Evolutionary conservation across 2,113 vertebrate genomes (phyloP), one percentile per base, ranked within the genome.

Genomic region (Cepphus grylle): DNA sequence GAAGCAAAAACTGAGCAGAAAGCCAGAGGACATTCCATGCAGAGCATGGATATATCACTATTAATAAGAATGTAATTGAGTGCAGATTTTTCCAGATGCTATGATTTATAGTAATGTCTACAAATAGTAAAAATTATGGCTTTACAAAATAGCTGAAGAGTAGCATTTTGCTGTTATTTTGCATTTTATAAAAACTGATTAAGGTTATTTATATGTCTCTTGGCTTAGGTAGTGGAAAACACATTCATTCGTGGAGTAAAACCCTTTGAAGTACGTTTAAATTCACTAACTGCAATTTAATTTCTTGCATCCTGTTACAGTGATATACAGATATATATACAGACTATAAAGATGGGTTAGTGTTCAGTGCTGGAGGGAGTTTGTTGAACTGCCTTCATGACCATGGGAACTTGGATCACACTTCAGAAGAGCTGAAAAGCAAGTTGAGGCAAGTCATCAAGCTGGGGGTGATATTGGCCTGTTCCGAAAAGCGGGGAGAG

Each of bases 351-450:
- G 32, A 25, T 15, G 30, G 42, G 23, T 58, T 92, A 30, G 73
- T 42, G 43, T 53, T 81, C 56, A 65, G 38, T 80, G 58, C 62
- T 65, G 61, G 47, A 81, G 69, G 72, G 72, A 67, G 83, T 38
- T 52, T 70, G 42, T 9, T 81, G 49, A 56, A 5, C 55, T 86
- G 62, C 40, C 61, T 89, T 81, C 61, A 22, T 32, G 81, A 65
- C 50, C 50, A 66, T 42, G 53, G 62, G 71, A 90, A 81, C 61
- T 58, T 86, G 83, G 65, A 92, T 81, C 50, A 40, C 21, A 29
- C 72, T 89, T 93, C 71, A 92, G 71, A 96, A 86, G 80, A 81
- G 63, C 70, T 93, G 76, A 78, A 66, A 78, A 86, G 61, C 86
- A 86, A 83, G 86, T 38, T 79, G 52, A 74, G 73, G 50, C 88